Evolutionary conservation across 1,140 invertebrate species (phyloP), one percentile per base, ranked within the genome.

Genomic region (Drosophila ogumai): DNA sequence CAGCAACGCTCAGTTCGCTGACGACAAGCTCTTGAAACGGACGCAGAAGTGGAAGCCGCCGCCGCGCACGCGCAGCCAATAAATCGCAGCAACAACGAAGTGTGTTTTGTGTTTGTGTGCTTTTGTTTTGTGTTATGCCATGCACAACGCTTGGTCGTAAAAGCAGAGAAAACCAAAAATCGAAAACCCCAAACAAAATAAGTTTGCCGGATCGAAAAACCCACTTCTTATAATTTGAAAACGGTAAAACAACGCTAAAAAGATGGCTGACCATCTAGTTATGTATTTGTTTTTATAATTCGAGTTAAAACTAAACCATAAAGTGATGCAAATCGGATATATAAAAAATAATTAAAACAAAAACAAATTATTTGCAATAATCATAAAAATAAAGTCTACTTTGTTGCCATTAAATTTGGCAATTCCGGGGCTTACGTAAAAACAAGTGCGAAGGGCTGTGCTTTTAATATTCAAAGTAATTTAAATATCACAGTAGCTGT

Each of bases 341-440:
- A 58, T 73, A 73, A 82, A 72, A 88, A 63, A 63, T 77, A 88
- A 88, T 80, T 69, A 64, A 82, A 82, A 28, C 47, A 65, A 81
- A 58, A 67, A 55, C 52, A 59, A 77, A 84, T 77, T 84, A 73
- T 76, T 71, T 40, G 54, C 66, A 31, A 50, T 50, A 72, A 72
- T 49, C 66, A 15, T 59, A 43, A 59, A 72, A 50, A 43, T 38
- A 43, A 49, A 50, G 71, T 22, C 44, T 28, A 40, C 52, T 40
- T 44, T 34, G 44, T 32, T 49, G 49, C 65, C 36, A 59, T 58
- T 60, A 49, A 40, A 47, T 54, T 50, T 46, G 43, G 56, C 36
- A 77, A 68, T 49, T 41, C 40, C 10, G 49, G 46, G 46, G 55
- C 54, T 68, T 76, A 32, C 46, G 32, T 38, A 56, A 43, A 54